Percentiles rank a stretch among this genome's conserved stretches.
These are phyloP conservation scores for Oryzias sinensis DNA, from an alignment of 2,797 vertebrate genomes.

Conservation along the genomic window DNA sequence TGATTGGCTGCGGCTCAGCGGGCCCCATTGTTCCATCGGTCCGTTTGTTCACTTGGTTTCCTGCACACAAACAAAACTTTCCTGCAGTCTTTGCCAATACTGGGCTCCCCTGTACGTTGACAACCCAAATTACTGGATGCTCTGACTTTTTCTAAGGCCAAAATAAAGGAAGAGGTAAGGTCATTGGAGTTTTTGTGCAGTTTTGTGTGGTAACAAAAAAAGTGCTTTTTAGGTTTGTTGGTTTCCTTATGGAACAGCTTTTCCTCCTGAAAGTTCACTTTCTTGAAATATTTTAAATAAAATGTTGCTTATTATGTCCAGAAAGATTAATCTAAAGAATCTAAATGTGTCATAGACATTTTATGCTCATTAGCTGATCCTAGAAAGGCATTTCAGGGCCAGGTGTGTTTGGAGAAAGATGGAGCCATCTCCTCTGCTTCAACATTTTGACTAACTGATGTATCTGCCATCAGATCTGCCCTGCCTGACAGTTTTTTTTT, in stretches of 20 bases:
- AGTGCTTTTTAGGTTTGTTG: not conserved
- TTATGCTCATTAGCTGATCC: too few species aligned
- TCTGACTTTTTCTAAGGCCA: constrained; percentile 50
- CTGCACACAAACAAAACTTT: constrained; percentile 77
- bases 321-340: too few species aligned
- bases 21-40: constrained; percentile 69
- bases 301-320: too few species aligned
- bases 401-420: too few species aligned
- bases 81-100: constrained; percentile 67
- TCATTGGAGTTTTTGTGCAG: not conserved
- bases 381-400: too few species aligned
- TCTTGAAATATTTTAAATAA: too few species aligned
- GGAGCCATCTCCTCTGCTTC: too few species aligned
- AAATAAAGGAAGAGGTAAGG: constrained; percentile 75
- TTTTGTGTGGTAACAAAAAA: not conserved
- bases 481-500: constrained; percentile 4
- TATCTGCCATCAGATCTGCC: constrained; percentile 3
- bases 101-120: constrained; percentile 66
- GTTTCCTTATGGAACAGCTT: not conserved
- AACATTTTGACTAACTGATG: constrained; percentile 22
- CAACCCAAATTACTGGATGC: constrained; percentile 63
- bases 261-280: not conserved
- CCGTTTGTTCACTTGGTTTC: constrained; percentile 71
- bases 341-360: too few species aligned
- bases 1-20: constrained; percentile 74